A percentile compares a stretch with the other conserved stretches of the same genome.
Conservation (phyloP, 2,113 vertebrate genomes). For the Megaceryle torquata region DNA sequence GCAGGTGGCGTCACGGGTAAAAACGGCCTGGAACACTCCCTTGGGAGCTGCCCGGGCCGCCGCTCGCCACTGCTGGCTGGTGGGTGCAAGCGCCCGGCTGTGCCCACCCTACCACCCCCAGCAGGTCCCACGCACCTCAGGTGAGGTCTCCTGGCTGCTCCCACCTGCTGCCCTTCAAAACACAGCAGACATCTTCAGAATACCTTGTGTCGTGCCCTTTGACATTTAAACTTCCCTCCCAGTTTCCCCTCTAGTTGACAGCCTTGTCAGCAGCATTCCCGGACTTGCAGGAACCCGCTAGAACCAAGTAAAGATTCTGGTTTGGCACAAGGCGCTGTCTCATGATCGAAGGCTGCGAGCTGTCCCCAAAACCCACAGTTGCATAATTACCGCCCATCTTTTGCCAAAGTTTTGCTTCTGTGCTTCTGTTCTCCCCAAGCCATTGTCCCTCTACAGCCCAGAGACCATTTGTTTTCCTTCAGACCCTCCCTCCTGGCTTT, state of each 20-base stretch:
- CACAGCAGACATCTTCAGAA: background rate
- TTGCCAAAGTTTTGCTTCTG: background rate
- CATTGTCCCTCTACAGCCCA: background rate
- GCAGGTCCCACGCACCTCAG: background rate
- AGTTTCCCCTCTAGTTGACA: background rate
- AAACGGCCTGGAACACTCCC: fast-evolving
- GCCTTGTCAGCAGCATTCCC: background rate
- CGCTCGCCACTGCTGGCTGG: too few relatives aligned
- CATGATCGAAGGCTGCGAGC: background rate
- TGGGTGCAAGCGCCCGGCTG: too few relatives aligned
- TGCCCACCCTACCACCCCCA: too few relatives aligned
- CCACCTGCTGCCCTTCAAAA: background rate
- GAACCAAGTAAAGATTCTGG: background rate
- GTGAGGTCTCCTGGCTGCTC: background rate
- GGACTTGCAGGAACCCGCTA: background rate
- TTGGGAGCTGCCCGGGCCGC: background rate
- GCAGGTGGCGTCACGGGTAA: background rate
- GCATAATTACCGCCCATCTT: background rate
- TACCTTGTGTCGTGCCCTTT: background rate
- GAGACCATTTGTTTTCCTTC: background rate
- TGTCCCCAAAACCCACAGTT: background rate
- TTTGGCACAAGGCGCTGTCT: background rate
- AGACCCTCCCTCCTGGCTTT: background rate
- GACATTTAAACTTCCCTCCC: background rate
- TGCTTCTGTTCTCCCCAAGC: background rate